phyloP scores from a whole-genome alignment of 2,888 invertebrate species.

The Hetaerina titia region DNA sequence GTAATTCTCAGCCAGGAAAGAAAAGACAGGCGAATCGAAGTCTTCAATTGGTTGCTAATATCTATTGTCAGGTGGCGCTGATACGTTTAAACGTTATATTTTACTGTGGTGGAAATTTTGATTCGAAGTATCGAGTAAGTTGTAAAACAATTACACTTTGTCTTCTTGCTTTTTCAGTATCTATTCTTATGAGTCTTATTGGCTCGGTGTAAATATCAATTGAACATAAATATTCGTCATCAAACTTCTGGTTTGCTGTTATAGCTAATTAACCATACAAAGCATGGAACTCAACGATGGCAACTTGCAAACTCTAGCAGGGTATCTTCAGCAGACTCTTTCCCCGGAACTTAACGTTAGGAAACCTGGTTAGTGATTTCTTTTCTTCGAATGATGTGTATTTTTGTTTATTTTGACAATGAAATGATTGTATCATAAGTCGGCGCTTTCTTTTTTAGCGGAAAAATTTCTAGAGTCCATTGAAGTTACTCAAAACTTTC shows the following conservation, averaged over 20 bases:
- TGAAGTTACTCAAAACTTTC: constrained; percentile 94
- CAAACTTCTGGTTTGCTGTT: background rate
- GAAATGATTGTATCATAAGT: background rate
- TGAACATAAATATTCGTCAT: background rate
- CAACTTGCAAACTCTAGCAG: constrained; percentile 89
- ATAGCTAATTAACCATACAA: background rate
- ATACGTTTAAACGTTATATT: constrained; percentile 38
- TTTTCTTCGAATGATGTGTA: constrained; percentile 58
- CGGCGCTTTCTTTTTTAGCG: constrained; percentile 81
- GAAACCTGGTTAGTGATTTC: constrained; percentile 86
- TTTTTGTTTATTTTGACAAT: background rate
- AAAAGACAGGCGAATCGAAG: constrained; percentile 42
- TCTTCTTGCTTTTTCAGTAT: background rate
- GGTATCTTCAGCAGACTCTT: constrained; percentile 92
- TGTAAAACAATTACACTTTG: background rate
- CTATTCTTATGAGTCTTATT: too few relatives aligned
- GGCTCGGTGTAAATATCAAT: background rate
- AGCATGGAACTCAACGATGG: constrained; percentile 93
- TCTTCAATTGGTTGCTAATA: background rate
- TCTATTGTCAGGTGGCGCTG: constrained; percentile 49
- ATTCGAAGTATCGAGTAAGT: background rate
- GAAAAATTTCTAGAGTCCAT: constrained; percentile 95
- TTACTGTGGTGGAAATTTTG: constrained; percentile 57
- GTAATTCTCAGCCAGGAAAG: constrained; percentile 39
- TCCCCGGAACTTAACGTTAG: constrained; percentile 90